Evolutionary conservation across 2,888 invertebrate species (phyloP), one percentile per base, ranked within the genome.

Genomic region (Aplocera efformata): DNA sequence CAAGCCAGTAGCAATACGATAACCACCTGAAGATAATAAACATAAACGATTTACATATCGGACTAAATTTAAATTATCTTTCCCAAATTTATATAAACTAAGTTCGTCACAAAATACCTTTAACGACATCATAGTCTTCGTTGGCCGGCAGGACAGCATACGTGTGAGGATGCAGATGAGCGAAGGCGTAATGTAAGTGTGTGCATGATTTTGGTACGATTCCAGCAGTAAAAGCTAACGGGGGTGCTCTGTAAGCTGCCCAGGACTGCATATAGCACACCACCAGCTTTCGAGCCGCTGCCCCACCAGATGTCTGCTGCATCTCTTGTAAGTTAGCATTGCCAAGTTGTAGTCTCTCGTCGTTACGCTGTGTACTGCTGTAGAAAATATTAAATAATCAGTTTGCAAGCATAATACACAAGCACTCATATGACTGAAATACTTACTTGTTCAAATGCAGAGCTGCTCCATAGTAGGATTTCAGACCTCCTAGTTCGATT

Each of bases 141-240:
- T 94, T 93, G 22, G 90, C 86, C 0, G 94, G 90, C 27, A 90
- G 81, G 10, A 94, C 80, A 7, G 88, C 80, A 56, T 91, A 90
- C 0, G 89, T 90, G 49, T 92, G 90, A 0, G 92, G 91, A 62
- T 94, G 92, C 47, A 95, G 77, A 1, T 90, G 90, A 4, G 94
- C 93, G 53, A 92, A 93, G 1, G 92, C 91, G 63, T 94, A 95
- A 47, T 94, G 90, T 1, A 94, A 78, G 63, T 95, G 94, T 1
- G 94, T 93, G 74, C 95, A 95, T 49, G 90, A 89, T 1, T 90
- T 89, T 9, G 94, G 93, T 28, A 94, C 74, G 34, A 93, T 89
- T 10, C 90, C 88, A 0, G 92, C 89, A 0, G 90, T 90, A 63
- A 94, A 92, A 0, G 91, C 89, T 37, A 93, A 84, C 0, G 93